Conservation (phyloP, 2,888 invertebrate species). For the Xylota sylvarum region DNA sequence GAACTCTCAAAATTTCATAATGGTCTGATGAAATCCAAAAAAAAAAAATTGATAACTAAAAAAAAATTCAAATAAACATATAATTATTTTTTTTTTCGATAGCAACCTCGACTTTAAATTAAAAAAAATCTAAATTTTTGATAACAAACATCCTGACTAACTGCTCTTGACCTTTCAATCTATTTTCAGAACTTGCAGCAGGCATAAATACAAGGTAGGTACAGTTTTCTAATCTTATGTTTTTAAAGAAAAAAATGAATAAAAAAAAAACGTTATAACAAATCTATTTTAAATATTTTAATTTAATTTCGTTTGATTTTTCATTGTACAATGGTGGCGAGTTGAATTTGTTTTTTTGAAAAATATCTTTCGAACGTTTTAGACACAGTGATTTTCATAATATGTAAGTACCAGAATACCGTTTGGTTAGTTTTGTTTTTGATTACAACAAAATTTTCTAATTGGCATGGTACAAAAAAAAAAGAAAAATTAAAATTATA, state of each 20-base stretch:
- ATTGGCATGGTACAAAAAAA: slow-evolving; percentile 80
- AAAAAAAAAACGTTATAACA: slow-evolving; percentile 5
- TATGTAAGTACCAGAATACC: slow-evolving; percentile 82
- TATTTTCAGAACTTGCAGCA: slow-evolving; percentile 66
- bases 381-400: slow-evolving; percentile 78
- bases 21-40: slow-evolving; percentile 27
- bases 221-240: slow-evolving; percentile 29
- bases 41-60: neutral
- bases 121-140: slow-evolving; percentile 18
- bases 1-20: slow-evolving; percentile 8
- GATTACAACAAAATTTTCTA: slow-evolving; percentile 78
- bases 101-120: neutral
- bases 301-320: slow-evolving; percentile 39
- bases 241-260: neutral
- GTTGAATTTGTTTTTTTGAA: neutral
- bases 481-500: slow-evolving; percentile 46
- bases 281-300: slow-evolving; percentile 23
- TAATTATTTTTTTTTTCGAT: neutral
- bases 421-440: slow-evolving; percentile 79
- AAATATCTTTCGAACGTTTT: slow-evolving; percentile 7
- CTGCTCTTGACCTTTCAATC: slow-evolving; percentile 44
- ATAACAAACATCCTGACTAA: slow-evolving; percentile 42
- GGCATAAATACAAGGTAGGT: slow-evolving; percentile 64
- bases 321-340: slow-evolving; percentile 40
- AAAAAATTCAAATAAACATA: neutral